Evolutionary conservation across 2,888 invertebrate species (phyloP), one percentile per base, ranked within the genome.

Genomic region (Platynereis dumerilii): DNA sequence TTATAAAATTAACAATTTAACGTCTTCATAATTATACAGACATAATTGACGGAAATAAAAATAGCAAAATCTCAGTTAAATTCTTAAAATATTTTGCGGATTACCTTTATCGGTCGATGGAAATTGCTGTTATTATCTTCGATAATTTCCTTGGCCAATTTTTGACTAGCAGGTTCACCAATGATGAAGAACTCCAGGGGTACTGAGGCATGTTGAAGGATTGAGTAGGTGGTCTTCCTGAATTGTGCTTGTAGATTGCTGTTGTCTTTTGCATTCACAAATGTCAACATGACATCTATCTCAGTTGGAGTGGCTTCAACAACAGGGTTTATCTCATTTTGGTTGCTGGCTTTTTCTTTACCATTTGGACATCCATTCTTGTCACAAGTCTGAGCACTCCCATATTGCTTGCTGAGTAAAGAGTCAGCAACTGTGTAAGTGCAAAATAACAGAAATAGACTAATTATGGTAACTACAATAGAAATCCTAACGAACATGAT

Each of bases 101-200:
- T n/a, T n/a, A 34, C 34, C 34, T 34, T 34, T 5, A 34, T 7
- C 7, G 53, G 28, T 34, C 44, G 59, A 34, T 60, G 26, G 29
- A 60, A 44, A 10, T 63, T 39, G n/a, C 24, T 60, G 22, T 66
- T 54, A 3, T 34, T 28, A 22, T 69, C 70, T n/a, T 57, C 52
- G 2, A 80, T 54, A 17, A 77, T 77, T 12, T 72, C 58, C 7
- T 56, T 64, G 3, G 80, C 82, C 3, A 80, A 67, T 2, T 60
- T 55, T 53, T 76, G 76, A 69, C 83, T 82, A 22, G 72, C 64
- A 1, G 28, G 39, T 65, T 83, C 83, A 24, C 81, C 81, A 22
- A 81, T 74, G 2, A 83, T 74, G 62, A 78, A 73, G 1, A 83
- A 64, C 12, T 58, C 61, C 3, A 77, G 55, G 10, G 66, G 69